Conservation (phyloP, 2,113 vertebrate species). For the Tragelaphus buxtoni region DNA sequence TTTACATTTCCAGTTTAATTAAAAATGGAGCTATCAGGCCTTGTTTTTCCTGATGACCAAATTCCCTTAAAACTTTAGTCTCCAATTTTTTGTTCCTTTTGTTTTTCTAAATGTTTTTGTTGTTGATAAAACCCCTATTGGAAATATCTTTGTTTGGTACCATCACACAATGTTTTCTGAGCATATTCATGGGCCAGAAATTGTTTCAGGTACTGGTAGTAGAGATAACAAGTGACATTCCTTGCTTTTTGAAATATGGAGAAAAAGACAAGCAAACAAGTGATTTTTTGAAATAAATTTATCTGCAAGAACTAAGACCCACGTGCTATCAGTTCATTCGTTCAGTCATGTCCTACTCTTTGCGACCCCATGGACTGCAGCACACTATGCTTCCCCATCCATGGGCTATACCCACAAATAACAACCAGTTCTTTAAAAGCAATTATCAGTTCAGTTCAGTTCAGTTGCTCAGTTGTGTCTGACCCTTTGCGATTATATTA, state of each 20-base stretch:
- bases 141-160: background rate
- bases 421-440: background rate
- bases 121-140: background rate
- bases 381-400: background rate
- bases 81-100: background rate
- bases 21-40: background rate
- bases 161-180: background rate
- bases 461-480: background rate
- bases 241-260: background rate
- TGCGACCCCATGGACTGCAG: background rate
- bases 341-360: background rate
- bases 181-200: background rate
- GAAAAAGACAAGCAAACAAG: background rate
- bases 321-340: background rate
- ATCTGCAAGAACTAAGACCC: background rate
- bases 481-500: background rate
- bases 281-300: background rate
- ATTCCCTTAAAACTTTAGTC: background rate
- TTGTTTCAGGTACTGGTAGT: background rate
- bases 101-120: background rate
- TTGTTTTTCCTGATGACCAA: conserved; percentile 15
- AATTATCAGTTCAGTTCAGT: background rate
- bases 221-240: background rate
- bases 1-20: background rate
- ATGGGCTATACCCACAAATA: background rate